Base-by-base conservation (phyloP, 2,888 invertebrate genomes). In the Drosophila kambysellisi region DNA sequence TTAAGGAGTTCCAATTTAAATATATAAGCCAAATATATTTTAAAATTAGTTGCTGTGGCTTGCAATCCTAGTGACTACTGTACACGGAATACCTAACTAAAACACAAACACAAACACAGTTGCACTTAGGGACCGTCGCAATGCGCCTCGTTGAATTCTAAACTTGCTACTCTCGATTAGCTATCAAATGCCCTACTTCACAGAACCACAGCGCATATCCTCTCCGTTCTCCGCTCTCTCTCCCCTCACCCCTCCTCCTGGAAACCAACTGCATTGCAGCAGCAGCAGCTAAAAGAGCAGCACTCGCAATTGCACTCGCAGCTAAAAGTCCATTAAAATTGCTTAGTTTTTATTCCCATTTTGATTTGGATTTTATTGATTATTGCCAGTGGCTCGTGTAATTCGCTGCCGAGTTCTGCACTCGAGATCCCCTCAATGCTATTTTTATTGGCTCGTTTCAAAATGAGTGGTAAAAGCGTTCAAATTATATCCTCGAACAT, bases 321-420 rank as follows among this genome's bases (percentile, higher is more conserved):
- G 33, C 41, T 59, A 41, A 53, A 63, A 69, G 75, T 46, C 63
- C 61, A 76, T 82, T 89, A 62, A 79, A 82, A 72, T 72, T 75
- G 79, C 81, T 81, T 56, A 61, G 54, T 50, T 71, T 67, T 64
- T 58, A 56, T 65, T 61, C 63, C 15, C n/a, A 41, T 56, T 54
- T 50, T 35, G 30, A 53, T 53, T 64, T 57, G 59, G 30, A 50
- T 61, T 74, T 76, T 72, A 69, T 78, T 73, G 78, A 81, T 79
- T 81, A 78, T 74, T 81, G 69, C 52, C 68, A 60, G 74, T 77
- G 77, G 61, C 64, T 41, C 54, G 50, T 53, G 39, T 25, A 60
- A 39, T 60, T 12, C 20, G 33, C 20, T 39, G 32, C 8, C 46
- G 17, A 33, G 12, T 46, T 43, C 52, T 17, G 50, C 46, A 43